A percentile compares a stretch with the other conserved stretches of the same genome.
Conservation (phyloP, 2,113 vertebrate genomes). For the Lophura nycthemera region DNA sequence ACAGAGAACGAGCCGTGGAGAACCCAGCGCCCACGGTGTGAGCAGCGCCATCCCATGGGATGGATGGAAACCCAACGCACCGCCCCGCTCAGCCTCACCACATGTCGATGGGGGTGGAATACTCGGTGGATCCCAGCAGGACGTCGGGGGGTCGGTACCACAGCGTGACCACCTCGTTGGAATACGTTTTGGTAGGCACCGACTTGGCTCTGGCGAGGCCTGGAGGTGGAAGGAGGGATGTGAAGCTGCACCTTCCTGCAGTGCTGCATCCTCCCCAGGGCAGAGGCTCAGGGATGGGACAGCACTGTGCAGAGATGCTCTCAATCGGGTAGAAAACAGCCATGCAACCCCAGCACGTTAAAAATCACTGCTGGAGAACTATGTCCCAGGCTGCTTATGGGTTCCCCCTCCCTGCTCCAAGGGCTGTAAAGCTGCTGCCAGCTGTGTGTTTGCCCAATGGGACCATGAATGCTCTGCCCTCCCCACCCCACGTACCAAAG, state of each 20-base stretch:
- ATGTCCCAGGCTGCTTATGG: not conserved
- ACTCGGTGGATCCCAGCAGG: constrained; percentile 93
- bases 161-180: constrained; percentile 96
- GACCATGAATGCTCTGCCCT: not conserved
- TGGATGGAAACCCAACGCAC: rapidly evolving
- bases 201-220: constrained; percentile 95
- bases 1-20: rapidly evolving
- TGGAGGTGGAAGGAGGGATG: not conserved
- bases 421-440: not conserved
- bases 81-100: constrained; percentile 76
- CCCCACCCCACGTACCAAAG: constrained; percentile 82
- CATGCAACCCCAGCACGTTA: not conserved
- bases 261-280: rapidly evolving
- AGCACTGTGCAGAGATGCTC: not conserved
- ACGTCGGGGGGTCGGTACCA: constrained; percentile 97
- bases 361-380: not conserved
- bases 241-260: not conserved
- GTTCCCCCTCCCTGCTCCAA: not conserved
- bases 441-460: not conserved
- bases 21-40: not conserved
- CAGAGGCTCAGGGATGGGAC: not conserved
- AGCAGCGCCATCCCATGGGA: not conserved
- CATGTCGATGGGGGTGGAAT: constrained; percentile 97
- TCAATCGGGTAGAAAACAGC: not conserved
- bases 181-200: constrained; percentile 95